Percentiles rank a stretch among this genome's conserved stretches.
These are phyloP conservation scores for Bambusicola thoracicus DNA, from an alignment of 2,113 vertebrate genomes.

Conservation along the genomic window DNA sequence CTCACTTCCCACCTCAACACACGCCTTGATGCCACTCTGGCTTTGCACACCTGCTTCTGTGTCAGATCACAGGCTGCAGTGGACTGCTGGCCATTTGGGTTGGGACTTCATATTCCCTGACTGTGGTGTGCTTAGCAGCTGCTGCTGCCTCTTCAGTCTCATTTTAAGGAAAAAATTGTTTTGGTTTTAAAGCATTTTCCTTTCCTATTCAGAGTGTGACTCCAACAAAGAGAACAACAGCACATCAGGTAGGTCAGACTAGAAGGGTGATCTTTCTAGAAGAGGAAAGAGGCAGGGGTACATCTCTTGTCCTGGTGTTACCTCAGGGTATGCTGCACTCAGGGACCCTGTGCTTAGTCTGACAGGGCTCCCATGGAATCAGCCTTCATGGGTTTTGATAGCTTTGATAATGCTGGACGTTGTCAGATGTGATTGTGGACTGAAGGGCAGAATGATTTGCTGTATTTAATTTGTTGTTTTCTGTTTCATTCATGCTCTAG, in stretches of 20 bases:
- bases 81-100: neutral
- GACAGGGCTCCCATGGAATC: neutral
- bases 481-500: neutral
- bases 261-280: neutral
- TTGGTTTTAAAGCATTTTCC: neutral
- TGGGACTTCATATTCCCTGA: neutral
- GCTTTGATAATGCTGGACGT: neutral
- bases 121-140: neutral
- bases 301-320: rapidly evolving
- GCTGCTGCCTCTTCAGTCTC: neutral
- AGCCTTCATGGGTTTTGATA: neutral
- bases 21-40: neutral
- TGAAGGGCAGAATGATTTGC: neutral
- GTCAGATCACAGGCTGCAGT: neutral
- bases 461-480: neutral
- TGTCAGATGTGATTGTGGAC: neutral
- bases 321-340: neutral
- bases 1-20: neutral
- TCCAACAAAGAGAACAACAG: neutral
- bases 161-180: neutral
- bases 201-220: neutral
- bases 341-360: neutral
- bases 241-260: neutral
- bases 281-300: neutral
- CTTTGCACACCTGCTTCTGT: neutral